Percentiles rank a stretch among this genome's conserved stretches.
phyloP scores from a whole-genome alignment of 2,113 vertebrate species.

The Microcebus murinus region DNA sequence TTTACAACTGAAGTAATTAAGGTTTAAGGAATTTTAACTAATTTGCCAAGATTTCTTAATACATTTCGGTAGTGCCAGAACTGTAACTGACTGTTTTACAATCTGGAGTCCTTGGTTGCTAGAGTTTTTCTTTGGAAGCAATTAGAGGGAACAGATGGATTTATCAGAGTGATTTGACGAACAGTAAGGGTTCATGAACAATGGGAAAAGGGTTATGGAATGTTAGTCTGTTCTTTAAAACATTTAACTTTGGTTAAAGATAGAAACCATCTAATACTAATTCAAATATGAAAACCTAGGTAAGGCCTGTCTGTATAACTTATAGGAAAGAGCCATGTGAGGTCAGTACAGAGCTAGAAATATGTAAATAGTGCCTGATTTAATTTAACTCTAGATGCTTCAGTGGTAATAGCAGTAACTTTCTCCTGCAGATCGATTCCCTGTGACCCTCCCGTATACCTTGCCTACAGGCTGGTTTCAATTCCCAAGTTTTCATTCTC shows the following conservation, averaged over 20 bases:
- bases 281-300: neutral
- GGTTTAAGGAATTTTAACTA: conserved; percentile 28
- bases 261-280: conserved; percentile 2
- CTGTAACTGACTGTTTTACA: conserved; percentile 42
- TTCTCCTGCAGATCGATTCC: conserved; percentile 61
- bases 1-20: conserved; percentile 19
- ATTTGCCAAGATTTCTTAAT: conserved; percentile 52
- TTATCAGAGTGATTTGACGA: conserved; percentile 50
- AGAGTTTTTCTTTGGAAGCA: conserved; percentile 65
- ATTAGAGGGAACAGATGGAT: conserved; percentile 52
- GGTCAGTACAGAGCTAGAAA: conserved; percentile 51
- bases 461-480: conserved; percentile 52
- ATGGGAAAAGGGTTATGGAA: conserved; percentile 56
- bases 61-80: conserved; percentile 50
- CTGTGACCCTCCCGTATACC: conserved; percentile 42
- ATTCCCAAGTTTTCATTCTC: conserved; percentile 45
- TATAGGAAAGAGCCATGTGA: conserved; percentile 28
- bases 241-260: conserved; percentile 7
- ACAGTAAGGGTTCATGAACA: conserved; percentile 58
- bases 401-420: conserved; percentile 48
- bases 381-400: conserved; percentile 60
- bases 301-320: conserved; percentile 10
- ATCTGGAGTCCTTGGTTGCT: conserved; percentile 60
- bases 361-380: conserved; percentile 58
- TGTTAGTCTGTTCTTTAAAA: conserved; percentile 35